Evolutionary conservation across 2,888 invertebrate species (phyloP).

Genomic region (Nineta flava): DNA sequence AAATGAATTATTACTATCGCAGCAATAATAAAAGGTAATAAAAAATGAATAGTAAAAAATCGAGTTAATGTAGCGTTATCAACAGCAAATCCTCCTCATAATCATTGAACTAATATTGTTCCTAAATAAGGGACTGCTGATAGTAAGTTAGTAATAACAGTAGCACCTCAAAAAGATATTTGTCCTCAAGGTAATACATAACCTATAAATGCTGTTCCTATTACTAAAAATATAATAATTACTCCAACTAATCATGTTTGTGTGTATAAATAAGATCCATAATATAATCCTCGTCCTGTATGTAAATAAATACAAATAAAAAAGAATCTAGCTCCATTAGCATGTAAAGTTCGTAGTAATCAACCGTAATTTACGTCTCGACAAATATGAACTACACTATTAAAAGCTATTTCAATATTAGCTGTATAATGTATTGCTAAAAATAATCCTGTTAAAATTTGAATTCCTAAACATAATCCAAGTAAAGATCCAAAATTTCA

Average conservation of each 20-base stretch:
- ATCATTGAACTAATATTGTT: conserved; percentile 43
- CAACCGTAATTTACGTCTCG: conserved; percentile 55
- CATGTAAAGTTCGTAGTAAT: conserved; percentile 46
- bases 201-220: conserved; percentile 60
- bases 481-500: conserved; percentile 56
- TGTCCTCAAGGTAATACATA: conserved; percentile 66
- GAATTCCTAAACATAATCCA: conserved; percentile 43
- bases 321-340: conserved; percentile 57
- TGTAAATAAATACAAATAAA: conserved; percentile 54
- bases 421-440: conserved; percentile 53
- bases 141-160: conserved; percentile 59
- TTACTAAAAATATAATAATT: conserved; percentile 46
- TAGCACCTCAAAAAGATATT: conserved; percentile 69
- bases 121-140: conserved; percentile 58
- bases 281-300: conserved; percentile 47
- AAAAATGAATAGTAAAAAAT: conserved; percentile 58
- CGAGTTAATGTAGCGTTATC: conserved; percentile 60
- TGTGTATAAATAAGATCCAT: conserved; percentile 27
- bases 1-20: conserved; percentile 21
- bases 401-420: conserved; percentile 45
- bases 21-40: conserved; percentile 50
- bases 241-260: conserved; percentile 48
- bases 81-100: conserved; percentile 63
- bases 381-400: conserved; percentile 49
- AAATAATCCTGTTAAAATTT: conserved; percentile 52